Conservation (phyloP, 2,113 vertebrate species). For the Alaudala cheleensis region DNA sequence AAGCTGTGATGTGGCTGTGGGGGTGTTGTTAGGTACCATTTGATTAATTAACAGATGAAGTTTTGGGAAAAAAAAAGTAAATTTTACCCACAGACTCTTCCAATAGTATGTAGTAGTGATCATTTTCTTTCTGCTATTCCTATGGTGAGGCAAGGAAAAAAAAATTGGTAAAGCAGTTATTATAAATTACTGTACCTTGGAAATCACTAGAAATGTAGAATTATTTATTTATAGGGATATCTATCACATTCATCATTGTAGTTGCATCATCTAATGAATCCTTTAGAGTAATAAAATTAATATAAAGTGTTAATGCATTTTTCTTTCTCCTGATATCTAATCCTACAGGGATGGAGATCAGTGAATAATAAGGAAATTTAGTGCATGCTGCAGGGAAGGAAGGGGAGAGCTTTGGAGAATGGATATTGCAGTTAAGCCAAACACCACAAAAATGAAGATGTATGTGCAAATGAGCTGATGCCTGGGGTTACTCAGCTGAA, state of each 20-base stretch:
- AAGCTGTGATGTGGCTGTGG: not conserved
- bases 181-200: not conserved
- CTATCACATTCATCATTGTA: not conserved
- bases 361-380: conserved; percentile 7
- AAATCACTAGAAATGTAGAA: not conserved
- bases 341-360: not conserved
- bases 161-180: not conserved
- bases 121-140: conserved; percentile 4
- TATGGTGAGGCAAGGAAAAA: not conserved
- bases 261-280: not conserved
- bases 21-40: not conserved
- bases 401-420: not conserved
- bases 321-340: not conserved
- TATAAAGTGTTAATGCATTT: not conserved
- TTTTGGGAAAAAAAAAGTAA: conserved; percentile 1
- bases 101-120: not conserved
- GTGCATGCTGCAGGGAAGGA: not conserved
- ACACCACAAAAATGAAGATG: not conserved
- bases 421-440: not conserved
- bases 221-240: conserved; percentile 17
- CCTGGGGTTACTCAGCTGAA: not conserved
- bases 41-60: not conserved
- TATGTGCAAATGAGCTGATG: not conserved
- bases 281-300: not conserved
- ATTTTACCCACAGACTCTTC: not conserved